phyloP scores from a whole-genome alignment of 1,140 invertebrate genomes.

The Teleogryllus occipitalis region DNA sequence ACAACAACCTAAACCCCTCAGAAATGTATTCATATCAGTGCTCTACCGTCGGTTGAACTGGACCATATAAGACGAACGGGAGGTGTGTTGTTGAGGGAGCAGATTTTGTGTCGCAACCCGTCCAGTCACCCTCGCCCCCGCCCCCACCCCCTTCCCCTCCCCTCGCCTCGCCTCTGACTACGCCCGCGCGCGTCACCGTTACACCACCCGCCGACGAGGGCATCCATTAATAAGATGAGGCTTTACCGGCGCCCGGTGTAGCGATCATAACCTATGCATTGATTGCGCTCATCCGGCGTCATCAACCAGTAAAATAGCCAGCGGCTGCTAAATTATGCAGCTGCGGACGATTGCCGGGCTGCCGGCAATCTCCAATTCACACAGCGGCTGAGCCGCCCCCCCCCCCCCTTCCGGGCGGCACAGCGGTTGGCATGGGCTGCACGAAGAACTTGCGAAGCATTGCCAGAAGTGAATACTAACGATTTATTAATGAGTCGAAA shows the following conservation, averaged over 20 bases:
- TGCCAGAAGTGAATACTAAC: no score
- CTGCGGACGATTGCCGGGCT: background rate
- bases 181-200: background rate
- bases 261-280: background rate
- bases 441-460: no score
- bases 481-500: no score
- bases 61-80: no score
- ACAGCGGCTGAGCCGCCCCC: background rate
- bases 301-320: background rate
- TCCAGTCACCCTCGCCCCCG: background rate
- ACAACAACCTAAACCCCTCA: no score
- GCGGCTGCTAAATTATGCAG: background rate
- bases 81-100: no score
- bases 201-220: background rate
- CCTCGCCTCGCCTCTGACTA: background rate
- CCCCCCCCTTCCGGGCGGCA: no score
- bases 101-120: no score
- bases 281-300: background rate
- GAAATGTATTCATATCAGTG: no score
- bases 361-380: background rate
- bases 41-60: no score
- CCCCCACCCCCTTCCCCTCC: background rate
- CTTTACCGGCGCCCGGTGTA: background rate
- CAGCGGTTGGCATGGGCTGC: no score
- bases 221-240: constrained; percentile 4